phyloP scores from a whole-genome alignment of 2,797 vertebrate species.

The Zonotrichia albicollis region DNA sequence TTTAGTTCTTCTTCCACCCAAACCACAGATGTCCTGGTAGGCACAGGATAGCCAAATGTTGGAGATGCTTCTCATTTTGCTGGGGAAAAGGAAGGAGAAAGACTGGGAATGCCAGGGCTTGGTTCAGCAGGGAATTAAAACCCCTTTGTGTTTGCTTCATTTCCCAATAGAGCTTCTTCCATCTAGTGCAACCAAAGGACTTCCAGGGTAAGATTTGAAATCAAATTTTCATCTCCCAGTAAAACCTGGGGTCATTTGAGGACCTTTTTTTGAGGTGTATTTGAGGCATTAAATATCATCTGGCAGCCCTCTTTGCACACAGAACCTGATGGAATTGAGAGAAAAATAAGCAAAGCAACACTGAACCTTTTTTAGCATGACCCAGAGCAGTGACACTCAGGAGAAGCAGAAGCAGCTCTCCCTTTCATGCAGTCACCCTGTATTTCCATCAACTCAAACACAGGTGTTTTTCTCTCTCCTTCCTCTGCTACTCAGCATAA shows the following conservation, averaged over 20 bases:
- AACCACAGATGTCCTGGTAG: background rate
- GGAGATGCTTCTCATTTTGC: background rate
- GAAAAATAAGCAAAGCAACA: background rate
- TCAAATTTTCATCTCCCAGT: background rate
- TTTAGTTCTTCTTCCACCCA: background rate
- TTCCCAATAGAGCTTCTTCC: background rate
- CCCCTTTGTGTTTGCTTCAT: background rate
- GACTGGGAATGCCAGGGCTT: background rate
- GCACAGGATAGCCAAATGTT: background rate
- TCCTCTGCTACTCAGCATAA: background rate
- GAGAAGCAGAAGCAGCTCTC: background rate
- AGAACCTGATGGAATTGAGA: background rate
- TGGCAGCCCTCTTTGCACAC: background rate
- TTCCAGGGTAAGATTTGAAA: background rate
- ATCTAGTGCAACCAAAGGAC: background rate
- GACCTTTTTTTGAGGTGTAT: background rate
- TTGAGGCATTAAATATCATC: background rate
- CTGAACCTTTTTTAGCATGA: background rate
- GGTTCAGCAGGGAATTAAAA: background rate
- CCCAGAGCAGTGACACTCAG: accelerated
- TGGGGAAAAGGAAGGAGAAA: background rate
- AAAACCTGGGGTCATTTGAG: background rate
- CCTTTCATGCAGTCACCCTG: background rate
- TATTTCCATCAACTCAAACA: background rate
- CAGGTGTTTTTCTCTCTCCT: background rate